phyloP scores from a whole-genome alignment of 2,888 invertebrate species.

The Heliconius ismenius region DNA sequence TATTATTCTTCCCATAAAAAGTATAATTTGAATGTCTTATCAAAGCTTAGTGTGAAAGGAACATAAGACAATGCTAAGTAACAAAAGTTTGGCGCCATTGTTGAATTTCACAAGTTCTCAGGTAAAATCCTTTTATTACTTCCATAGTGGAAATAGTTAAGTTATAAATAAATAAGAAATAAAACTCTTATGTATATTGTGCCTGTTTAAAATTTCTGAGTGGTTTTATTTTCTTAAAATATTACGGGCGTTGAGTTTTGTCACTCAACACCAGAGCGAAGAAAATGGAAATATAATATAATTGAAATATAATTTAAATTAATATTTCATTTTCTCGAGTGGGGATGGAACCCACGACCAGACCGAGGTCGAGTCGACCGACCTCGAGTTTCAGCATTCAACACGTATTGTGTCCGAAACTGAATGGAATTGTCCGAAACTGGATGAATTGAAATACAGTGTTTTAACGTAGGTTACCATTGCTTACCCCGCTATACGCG shows the following conservation, averaged over 20 bases:
- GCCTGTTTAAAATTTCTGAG: neutral
- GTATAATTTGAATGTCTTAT: neutral
- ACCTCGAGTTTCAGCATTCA: neutral
- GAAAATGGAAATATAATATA: too few species aligned
- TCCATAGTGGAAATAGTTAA: constrained; percentile 34
- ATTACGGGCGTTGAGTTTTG: too few species aligned
- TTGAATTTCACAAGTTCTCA: constrained; percentile 39
- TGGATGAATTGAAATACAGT: too few species aligned
- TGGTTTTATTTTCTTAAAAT: neutral
- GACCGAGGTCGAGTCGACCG: too few species aligned
- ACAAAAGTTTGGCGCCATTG: constrained; percentile 45
- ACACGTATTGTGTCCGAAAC: too few species aligned
- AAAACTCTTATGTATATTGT: neutral
- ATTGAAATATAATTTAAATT: too few species aligned
- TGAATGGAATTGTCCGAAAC: too few species aligned
- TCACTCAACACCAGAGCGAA: too few species aligned
- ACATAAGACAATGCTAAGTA: constrained; percentile 46
- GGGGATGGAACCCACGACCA: too few species aligned
- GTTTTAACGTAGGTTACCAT: too few species aligned
- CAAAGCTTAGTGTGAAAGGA: constrained; percentile 18
- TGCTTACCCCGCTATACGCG: too few species aligned
- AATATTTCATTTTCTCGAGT: too few species aligned
- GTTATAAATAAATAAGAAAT: constrained; percentile 19
- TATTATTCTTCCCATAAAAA: neutral
- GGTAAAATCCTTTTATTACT: constrained; percentile 44